Percentiles rank a stretch among this genome's conserved stretches.
Evolutionary conservation across 2,113 vertebrate species (phyloP).

Genomic region (Oncorhynchus clarkii): DNA sequence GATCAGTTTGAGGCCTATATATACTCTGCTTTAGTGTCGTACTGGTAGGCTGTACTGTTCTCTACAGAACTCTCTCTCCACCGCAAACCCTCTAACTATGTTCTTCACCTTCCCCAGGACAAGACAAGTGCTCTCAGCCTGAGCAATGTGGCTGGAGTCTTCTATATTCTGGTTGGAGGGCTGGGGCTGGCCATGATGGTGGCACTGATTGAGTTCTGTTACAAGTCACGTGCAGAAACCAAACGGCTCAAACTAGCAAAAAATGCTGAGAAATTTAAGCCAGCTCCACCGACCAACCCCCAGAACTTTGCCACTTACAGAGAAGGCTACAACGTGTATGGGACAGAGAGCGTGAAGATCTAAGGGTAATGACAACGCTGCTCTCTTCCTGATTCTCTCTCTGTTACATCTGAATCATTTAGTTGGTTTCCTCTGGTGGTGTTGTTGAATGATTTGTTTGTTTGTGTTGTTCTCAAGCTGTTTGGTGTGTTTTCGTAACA

Average conservation of each 20-base stretch:
- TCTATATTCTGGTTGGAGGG: slow-evolving; percentile 99
- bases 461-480: slow-evolving; percentile 11
- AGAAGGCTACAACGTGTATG: slow-evolving; percentile 99
- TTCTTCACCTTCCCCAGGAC: slow-evolving; percentile 95
- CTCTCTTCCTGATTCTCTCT: background rate
- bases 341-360: slow-evolving; percentile 99
- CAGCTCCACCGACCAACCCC: slow-evolving; percentile 92
- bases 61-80: slow-evolving; percentile 62
- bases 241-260: slow-evolving; percentile 99
- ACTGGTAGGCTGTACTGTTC: slow-evolving; percentile 51
- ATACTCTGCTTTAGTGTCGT: background rate
- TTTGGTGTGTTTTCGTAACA: slow-evolving; percentile 21
- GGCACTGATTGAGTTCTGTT: slow-evolving; percentile 99
- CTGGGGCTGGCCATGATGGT: slow-evolving; percentile 99
- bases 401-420: slow-evolving; percentile 45
- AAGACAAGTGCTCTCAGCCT: slow-evolving; percentile 99
- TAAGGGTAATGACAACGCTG: slow-evolving; percentile 82
- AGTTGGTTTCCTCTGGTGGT: slow-evolving; percentile 18
- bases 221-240: slow-evolving; percentile 98
- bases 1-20: slow-evolving; percentile 35
- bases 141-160: slow-evolving; percentile 99
- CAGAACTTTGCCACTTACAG: slow-evolving; percentile 99
- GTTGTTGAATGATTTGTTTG: slow-evolving; percentile 16
- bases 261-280: slow-evolving; percentile 99
- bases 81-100: slow-evolving; percentile 71